Percentiles rank a stretch among this genome's conserved stretches.
Conservation (phyloP, 2,113 vertebrate genomes). For the Propithecus coquereli region DNA sequence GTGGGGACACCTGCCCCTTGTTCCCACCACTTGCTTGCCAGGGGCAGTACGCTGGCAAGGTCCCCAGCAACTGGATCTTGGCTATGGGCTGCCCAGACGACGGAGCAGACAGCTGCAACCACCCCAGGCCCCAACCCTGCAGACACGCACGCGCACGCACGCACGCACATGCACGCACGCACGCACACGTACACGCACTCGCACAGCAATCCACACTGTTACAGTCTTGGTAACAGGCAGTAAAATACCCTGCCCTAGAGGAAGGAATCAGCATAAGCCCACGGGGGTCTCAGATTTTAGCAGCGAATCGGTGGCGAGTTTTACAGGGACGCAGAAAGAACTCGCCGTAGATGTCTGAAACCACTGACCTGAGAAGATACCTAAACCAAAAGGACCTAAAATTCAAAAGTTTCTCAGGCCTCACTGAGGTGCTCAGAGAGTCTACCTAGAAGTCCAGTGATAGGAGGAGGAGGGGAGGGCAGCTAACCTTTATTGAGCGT, state of each 20-base stretch:
- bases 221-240: background rate
- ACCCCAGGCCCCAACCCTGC: background rate
- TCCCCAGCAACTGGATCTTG: background rate
- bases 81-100: background rate
- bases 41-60: background rate
- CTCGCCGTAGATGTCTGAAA: background rate
- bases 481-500: background rate
- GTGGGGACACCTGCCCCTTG: constrained; percentile 45
- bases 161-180: background rate
- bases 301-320: background rate
- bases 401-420: background rate
- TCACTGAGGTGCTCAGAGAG: background rate
- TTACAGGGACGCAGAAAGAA: background rate
- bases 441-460: background rate
- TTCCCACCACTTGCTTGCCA: background rate
- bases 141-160: rapidly evolving
- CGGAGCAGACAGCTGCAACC: background rate
- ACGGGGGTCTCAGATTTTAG: background rate
- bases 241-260: background rate
- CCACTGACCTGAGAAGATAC: background rate
- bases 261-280: background rate
- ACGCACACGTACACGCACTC: background rate
- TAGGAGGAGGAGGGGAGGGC: too few relatives aligned
- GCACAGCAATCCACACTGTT: rapidly evolving
- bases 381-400: background rate